Percentiles rank a stretch among this genome's conserved stretches.
Conservation (phyloP, 1,140 invertebrate genomes). For the Vollenhovia emeryi region DNA sequence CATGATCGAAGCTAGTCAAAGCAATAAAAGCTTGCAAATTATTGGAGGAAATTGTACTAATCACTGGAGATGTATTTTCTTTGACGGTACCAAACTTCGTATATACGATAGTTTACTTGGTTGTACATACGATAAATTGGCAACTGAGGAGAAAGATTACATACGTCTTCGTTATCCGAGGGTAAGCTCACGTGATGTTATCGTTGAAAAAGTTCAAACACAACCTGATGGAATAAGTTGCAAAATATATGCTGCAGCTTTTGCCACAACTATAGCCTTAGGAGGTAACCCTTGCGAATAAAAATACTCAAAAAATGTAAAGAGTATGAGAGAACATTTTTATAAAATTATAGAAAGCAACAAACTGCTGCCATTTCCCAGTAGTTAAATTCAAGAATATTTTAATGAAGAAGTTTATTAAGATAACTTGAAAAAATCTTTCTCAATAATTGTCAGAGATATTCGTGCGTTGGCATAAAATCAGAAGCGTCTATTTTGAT, state of each 20-base stretch:
- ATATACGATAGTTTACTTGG: background rate
- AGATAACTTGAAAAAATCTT: no score
- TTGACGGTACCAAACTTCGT: background rate
- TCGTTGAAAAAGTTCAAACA: background rate
- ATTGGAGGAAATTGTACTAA: conserved; percentile 3
- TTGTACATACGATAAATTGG: background rate
- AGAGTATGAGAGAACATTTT: background rate
- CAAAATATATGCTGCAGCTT: no score
- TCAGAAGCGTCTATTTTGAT: no score
- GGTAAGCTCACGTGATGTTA: background rate
- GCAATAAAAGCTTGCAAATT: background rate
- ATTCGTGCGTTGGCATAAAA: no score
- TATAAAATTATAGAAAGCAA: background rate
- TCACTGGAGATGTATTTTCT: background rate
- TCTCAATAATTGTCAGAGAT: no score
- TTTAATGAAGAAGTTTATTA: no score
- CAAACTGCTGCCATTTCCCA: background rate
- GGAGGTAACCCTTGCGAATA: background rate
- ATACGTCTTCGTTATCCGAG: background rate
- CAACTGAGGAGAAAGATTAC: background rate
- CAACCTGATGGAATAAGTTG: no score
- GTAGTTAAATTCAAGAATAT: no score
- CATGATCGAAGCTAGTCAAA: background rate
- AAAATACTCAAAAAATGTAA: background rate
- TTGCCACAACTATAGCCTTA: no score